Evolutionary conservation across 2,797 vertebrate genomes (phyloP).

Genomic region (Lemur catta): DNA sequence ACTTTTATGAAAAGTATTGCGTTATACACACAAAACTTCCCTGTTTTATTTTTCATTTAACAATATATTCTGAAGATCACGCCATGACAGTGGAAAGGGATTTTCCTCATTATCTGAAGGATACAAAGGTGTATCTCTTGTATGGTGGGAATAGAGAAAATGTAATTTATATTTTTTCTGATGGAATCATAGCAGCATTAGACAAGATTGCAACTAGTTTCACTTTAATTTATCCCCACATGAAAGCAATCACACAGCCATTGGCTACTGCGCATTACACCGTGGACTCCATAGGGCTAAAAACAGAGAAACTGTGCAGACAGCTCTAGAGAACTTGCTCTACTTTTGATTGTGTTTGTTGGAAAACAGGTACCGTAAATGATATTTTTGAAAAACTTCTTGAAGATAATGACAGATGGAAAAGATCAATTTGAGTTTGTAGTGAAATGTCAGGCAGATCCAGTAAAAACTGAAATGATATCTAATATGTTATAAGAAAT

Average conservation of each 20-base stretch:
- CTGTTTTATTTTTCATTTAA: background rate
- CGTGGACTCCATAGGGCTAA: background rate
- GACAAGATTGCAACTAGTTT: background rate
- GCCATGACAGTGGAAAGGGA: background rate
- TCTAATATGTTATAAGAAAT: background rate
- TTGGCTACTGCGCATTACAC: too few relatives aligned
- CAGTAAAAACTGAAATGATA: background rate
- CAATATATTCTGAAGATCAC: background rate
- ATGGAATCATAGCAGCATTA: background rate
- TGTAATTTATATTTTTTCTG: too few relatives aligned
- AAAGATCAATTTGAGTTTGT: background rate
- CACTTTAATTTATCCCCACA: background rate
- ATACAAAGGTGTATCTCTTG: background rate
- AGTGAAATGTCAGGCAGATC: background rate
- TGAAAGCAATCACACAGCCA: too few relatives aligned
- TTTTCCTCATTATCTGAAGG: background rate
- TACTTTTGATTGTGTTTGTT: background rate
- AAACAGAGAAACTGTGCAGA: background rate
- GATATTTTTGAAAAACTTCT: background rate
- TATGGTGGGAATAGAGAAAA: background rate
- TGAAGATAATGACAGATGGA: background rate
- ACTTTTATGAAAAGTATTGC: background rate
- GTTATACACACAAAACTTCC: background rate
- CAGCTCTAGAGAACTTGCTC: background rate
- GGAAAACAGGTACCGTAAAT: background rate